phyloP scores from a whole-genome alignment of 2,797 vertebrate genomes.

The Polyboroides typus region DNA sequence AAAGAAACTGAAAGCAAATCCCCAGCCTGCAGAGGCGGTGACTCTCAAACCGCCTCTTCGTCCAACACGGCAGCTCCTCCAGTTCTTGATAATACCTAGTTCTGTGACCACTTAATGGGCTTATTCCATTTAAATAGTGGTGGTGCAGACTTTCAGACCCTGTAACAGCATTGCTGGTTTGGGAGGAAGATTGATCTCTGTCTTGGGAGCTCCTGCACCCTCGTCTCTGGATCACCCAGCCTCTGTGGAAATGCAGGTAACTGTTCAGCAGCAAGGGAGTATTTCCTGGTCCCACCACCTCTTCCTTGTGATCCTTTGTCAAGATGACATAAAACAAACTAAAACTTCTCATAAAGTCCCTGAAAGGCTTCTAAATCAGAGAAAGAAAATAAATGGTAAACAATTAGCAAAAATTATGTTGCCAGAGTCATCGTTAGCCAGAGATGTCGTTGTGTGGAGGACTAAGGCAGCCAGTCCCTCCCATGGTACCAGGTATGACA shows the following conservation, averaged over 20 bases:
- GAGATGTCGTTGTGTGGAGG: not conserved
- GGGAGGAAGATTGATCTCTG: not conserved
- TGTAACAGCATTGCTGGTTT: not conserved
- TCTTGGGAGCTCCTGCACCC: not conserved
- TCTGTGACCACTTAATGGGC: not conserved
- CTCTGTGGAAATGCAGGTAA: not conserved
- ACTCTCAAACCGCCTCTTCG: not conserved
- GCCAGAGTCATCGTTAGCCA: not conserved
- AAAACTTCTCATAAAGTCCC: not conserved
- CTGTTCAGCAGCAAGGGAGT: not conserved
- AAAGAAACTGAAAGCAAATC: not conserved
- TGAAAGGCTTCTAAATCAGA: not conserved
- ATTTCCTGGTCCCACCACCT: not conserved
- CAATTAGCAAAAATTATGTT: not conserved
- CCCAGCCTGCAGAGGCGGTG: not conserved
- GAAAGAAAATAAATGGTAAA: not conserved
- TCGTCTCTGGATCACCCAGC: not conserved
- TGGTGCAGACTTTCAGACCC: not conserved
- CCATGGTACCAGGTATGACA: fast-evolving
- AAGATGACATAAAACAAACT: not conserved
- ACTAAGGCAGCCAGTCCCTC: not conserved
- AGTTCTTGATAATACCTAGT: not conserved
- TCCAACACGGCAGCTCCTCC: not conserved
- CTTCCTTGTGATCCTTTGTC: not conserved
- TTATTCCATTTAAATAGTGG: not conserved